Evolutionary conservation across 2,797 vertebrate species (phyloP).

Genomic region (Cetoscarus ocellatus): DNA sequence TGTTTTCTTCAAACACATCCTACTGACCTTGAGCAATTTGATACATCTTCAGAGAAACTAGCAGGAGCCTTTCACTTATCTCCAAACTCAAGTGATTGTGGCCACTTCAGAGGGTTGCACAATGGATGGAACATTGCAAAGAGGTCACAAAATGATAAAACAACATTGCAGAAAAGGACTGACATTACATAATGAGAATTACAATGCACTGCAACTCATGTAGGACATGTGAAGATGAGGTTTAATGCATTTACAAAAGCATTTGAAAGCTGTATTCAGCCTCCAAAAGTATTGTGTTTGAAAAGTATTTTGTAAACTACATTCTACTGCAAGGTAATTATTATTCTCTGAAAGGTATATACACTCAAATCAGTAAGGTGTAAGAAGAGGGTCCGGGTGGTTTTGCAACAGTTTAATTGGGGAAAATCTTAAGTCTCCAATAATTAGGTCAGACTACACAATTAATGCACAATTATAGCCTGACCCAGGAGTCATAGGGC

Average conservation of each 20-base stretch:
- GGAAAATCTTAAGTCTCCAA: too few relatives aligned
- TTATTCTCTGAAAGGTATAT: too few relatives aligned
- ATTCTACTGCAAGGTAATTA: too few relatives aligned
- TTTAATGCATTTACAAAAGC: not conserved
- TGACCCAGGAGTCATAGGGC: too few relatives aligned
- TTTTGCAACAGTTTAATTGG: too few relatives aligned
- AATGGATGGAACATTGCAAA: not conserved
- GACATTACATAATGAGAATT: constrained; percentile 5
- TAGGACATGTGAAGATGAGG: not conserved
- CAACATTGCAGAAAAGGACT: not conserved
- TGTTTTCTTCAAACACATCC: not conserved
- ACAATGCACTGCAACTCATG: not conserved
- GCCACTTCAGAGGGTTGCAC: constrained; percentile 27
- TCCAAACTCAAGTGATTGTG: constrained; percentile 51
- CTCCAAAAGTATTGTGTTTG: not conserved
- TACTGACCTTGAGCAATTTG: constrained; percentile 43
- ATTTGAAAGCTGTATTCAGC: not conserved
- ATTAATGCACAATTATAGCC: too few relatives aligned
- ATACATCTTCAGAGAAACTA: constrained; percentile 27
- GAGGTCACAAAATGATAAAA: constrained; percentile 11
- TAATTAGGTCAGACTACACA: too few relatives aligned
- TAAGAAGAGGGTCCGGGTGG: too few relatives aligned
- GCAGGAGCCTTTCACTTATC: constrained; percentile 27
- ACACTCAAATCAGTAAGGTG: too few relatives aligned
- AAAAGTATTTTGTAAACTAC: too few relatives aligned